Conservation (phyloP, 2,888 invertebrate species). For the Eilema caniola region DNA sequence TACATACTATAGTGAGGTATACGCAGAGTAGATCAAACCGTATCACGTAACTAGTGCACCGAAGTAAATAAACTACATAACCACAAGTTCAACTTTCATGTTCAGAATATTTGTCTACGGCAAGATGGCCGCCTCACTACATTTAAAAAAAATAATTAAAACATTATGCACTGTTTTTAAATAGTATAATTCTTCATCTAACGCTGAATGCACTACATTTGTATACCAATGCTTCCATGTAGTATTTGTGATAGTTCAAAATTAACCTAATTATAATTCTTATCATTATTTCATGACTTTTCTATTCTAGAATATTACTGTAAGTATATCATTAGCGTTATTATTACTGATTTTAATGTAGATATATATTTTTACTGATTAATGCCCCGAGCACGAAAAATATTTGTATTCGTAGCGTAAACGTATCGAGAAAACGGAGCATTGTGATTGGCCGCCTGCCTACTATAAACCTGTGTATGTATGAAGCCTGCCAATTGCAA, state of each 20-base stretch:
- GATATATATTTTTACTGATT: not conserved
- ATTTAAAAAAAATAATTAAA: constrained; percentile 21
- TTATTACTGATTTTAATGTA: not conserved
- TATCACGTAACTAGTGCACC: constrained; percentile 40
- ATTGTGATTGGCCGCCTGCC: no score
- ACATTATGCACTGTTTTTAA: constrained; percentile 37
- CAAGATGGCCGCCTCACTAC: constrained; percentile 30
- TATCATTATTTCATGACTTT: constrained; percentile 74
- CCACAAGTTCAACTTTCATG: constrained; percentile 40
- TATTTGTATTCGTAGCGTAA: no score
- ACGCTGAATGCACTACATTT: constrained; percentile 30
- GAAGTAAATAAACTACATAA: constrained; percentile 36
- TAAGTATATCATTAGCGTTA: constrained; percentile 62
- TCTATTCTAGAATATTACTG: constrained; percentile 74
- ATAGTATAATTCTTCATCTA: constrained; percentile 24
- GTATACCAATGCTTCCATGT: constrained; percentile 74
- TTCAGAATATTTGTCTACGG: constrained; percentile 28
- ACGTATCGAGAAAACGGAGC: no score
- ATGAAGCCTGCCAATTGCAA: no score
- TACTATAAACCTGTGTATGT: no score
- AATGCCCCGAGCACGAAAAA: no score
- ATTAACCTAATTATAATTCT: constrained; percentile 62
- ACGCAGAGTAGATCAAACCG: constrained; percentile 62
- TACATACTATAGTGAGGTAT: constrained; percentile 84
- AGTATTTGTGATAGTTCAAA: constrained; percentile 77